Evolutionary conservation across 2,888 invertebrate genomes (phyloP).

Genomic region (Rotaria macrura): DNA sequence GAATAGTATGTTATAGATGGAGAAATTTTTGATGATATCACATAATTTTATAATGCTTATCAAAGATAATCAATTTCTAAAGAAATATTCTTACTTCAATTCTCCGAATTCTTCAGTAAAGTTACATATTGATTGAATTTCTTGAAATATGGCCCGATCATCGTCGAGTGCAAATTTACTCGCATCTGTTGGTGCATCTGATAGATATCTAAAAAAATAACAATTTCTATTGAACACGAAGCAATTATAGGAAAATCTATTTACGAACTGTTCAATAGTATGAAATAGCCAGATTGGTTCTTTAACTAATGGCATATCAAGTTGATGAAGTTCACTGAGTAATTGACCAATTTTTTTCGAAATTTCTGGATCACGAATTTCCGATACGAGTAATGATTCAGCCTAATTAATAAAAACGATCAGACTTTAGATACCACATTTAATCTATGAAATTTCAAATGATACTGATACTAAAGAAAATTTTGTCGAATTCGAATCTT

Average conservation of each 20-base stretch:
- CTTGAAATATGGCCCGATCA: not conserved
- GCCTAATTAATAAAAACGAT: conserved; percentile 60
- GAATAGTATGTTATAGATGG: too few relatives aligned
- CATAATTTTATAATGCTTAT: too few relatives aligned
- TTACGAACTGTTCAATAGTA: conserved; percentile 66
- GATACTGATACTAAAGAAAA: too few relatives aligned
- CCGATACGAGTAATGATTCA: conserved; percentile 67
- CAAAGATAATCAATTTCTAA: too few relatives aligned
- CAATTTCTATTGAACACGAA: too few relatives aligned
- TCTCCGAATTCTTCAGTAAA: conserved; percentile 21
- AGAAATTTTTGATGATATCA: too few relatives aligned
- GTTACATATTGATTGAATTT: not conserved
- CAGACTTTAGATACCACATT: too few relatives aligned
- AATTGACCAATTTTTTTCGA: conserved; percentile 73
- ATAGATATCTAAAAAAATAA: not conserved
- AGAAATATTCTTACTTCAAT: conserved; percentile 24
- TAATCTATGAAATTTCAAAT: too few relatives aligned
- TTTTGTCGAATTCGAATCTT: too few relatives aligned
- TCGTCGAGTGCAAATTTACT: conserved; percentile 1
- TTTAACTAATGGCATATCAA: conserved; percentile 82
- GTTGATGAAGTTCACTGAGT: conserved; percentile 79
- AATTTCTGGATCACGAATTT: conserved; percentile 67
- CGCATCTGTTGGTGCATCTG: not conserved
- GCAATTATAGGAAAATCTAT: not conserved
- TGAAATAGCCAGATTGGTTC: conserved; percentile 89